phyloP scores from a whole-genome alignment of 2,797 vertebrate genomes.

The Allobates femoralis region DNA sequence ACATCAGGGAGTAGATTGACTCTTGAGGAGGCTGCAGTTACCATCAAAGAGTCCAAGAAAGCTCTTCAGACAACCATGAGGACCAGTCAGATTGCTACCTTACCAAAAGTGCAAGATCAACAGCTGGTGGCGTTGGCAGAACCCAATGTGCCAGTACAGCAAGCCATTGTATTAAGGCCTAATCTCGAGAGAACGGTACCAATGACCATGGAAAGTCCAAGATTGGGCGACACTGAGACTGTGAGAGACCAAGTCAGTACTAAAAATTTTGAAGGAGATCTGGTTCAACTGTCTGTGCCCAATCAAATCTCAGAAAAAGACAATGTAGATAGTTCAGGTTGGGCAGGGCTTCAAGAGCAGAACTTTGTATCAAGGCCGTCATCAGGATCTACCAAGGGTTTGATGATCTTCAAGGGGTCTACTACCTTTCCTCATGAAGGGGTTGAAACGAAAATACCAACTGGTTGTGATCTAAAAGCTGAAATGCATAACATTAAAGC shows the following conservation, averaged over 20 bases:
- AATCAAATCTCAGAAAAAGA: neutral
- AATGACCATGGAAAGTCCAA: too few species aligned
- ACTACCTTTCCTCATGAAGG: neutral
- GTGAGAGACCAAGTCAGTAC: neutral
- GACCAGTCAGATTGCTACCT: neutral
- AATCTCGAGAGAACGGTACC: neutral
- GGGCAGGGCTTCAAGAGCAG: fast-evolving
- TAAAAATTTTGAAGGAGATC: neutral
- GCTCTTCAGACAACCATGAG: neutral
- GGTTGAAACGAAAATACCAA: neutral
- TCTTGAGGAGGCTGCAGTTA: neutral
- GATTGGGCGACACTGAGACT: too few species aligned
- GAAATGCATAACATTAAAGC: too few species aligned
- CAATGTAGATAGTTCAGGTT: neutral
- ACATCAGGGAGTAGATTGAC: neutral
- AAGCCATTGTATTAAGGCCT: neutral
- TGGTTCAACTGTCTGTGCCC: neutral
- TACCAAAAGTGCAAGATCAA: neutral
- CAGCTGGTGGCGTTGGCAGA: neutral
- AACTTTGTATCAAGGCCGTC: neutral
- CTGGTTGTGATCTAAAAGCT: neutral
- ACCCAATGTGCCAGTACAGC: neutral
- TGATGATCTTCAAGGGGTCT: neutral
- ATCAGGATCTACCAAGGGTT: neutral
- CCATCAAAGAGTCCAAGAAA: too few species aligned